A percentile compares a stretch with the other conserved stretches of the same genome.
Evolutionary conservation across 2,888 invertebrate genomes (phyloP).

Genomic region (Caenorhabditis doughertyi): DNA sequence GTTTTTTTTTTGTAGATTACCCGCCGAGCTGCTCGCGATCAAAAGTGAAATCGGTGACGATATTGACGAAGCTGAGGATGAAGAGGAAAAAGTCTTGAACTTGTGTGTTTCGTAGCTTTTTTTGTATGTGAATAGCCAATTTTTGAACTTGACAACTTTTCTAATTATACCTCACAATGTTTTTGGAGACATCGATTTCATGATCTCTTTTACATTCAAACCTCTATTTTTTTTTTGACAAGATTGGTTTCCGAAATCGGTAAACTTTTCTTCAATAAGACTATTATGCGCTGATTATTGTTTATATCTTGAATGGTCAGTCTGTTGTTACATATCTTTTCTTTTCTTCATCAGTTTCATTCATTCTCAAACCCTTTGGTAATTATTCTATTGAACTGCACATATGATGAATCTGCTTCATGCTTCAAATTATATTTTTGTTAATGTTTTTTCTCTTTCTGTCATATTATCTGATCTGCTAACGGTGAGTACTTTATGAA

Average conservation of each 20-base stretch:
- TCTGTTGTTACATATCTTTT: conserved; percentile 35
- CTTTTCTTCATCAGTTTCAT: conserved; percentile 1
- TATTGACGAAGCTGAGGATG: conserved; percentile 23
- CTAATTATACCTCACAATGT: conserved; percentile 12
- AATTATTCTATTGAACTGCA: not conserved
- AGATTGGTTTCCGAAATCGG: no score
- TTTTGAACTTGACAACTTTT: not conserved
- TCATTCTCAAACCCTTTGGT: not conserved
- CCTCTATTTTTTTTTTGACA: not conserved
- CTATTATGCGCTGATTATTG: conserved; percentile 53
- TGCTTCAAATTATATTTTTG: conserved; percentile 4
- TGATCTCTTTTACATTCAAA: conserved; percentile 33
- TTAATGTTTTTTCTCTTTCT: not conserved
- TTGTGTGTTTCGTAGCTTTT: conserved; percentile 34
- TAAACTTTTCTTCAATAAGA: not conserved
- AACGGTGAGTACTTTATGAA: conserved; percentile 16
- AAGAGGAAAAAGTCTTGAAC: conserved; percentile 59
- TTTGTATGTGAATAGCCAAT: not conserved
- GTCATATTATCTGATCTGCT: conserved; percentile 12
- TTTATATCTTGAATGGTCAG: conserved; percentile 33
- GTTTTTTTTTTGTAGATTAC: conserved; percentile 51
- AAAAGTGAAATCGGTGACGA: conserved; percentile 46
- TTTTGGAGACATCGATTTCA: not conserved
- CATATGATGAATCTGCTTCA: conserved; percentile 17
- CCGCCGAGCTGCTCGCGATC: conserved; percentile 51